These are phyloP conservation scores for Apeira syringaria DNA, from an alignment of 2,888 invertebrate species.

Conservation along the genomic window DNA sequence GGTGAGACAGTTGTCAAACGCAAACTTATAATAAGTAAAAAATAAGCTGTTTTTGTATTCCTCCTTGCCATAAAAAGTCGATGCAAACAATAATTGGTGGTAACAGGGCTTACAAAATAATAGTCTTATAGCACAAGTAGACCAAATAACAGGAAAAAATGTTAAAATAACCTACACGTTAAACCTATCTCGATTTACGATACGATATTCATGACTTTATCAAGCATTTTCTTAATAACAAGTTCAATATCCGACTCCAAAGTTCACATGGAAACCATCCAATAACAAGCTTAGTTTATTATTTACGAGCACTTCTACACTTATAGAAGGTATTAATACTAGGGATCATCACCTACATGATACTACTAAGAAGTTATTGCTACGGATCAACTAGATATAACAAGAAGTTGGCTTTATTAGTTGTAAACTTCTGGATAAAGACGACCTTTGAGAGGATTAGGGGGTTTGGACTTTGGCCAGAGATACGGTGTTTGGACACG, in stretches of 20 bases:
- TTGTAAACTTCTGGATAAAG: slow-evolving; percentile 18
- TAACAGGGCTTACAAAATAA: too few species aligned
- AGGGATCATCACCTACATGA: slow-evolving; percentile 21
- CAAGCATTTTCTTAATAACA: too few species aligned
- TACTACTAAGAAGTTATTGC: slow-evolving; percentile 19
- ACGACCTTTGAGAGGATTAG: slow-evolving; percentile 32
- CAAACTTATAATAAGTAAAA: too few species aligned
- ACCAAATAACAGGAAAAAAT: too few species aligned
- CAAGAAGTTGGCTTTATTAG: slow-evolving; percentile 16
- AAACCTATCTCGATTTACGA: too few species aligned
- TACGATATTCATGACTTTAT: too few species aligned
- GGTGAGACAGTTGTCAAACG: too few species aligned
- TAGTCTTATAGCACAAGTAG: too few species aligned
- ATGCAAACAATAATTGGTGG: too few species aligned
- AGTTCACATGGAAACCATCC: slow-evolving; percentile 33
- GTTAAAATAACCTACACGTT: too few species aligned
- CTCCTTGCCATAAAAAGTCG: too few species aligned
- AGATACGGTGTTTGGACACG: slow-evolving; percentile 7
- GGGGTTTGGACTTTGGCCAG: slow-evolving; percentile 28
- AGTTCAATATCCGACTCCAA: slow-evolving; percentile 13
- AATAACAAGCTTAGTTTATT: slow-evolving; percentile 20
- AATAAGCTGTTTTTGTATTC: too few species aligned
- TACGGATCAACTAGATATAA: slow-evolving; percentile 11
- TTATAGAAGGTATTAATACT: slow-evolving; percentile 22
- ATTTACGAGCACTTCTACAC: slow-evolving; percentile 20